phyloP scores from a whole-genome alignment of 2,888 invertebrate species.

The Drosophila paramelanica region DNA sequence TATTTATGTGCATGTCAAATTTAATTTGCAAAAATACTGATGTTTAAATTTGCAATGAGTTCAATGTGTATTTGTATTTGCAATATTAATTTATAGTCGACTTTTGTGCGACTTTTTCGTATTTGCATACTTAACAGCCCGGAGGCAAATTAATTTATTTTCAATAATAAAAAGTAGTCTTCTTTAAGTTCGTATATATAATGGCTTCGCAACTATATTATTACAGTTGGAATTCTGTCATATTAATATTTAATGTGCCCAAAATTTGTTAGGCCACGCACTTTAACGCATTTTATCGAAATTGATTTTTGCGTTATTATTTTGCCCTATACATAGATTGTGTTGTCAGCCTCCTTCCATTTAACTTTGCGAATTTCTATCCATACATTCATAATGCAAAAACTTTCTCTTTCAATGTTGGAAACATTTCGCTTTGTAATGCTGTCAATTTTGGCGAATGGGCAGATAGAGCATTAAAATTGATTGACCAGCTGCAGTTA shows the following conservation, averaged over 20 bases:
- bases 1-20: conserved; percentile 23
- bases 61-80: conserved; percentile 7
- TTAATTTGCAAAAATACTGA: conserved; percentile 42
- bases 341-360: neutral
- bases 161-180: neutral
- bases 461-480: conserved; percentile 29
- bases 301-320: conserved; percentile 29
- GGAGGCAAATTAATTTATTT: conserved; percentile 10
- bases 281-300: conserved; percentile 60
- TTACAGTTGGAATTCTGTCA: conserved; percentile 26
- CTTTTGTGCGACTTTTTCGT: neutral
- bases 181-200: conserved; percentile 19
- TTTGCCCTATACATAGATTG: neutral
- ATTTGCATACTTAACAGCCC: conserved; percentile 2
- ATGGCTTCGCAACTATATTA: conserved; percentile 26
- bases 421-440: conserved; percentile 50
- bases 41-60: conserved; percentile 27
- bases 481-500: conserved; percentile 54
- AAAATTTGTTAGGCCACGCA: conserved; percentile 41
- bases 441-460: conserved; percentile 45
- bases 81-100: neutral
- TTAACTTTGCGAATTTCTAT: conserved; percentile 13
- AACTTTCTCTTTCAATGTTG: conserved; percentile 16
- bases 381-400: conserved; percentile 59
- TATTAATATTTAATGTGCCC: conserved; percentile 62